Evolutionary conservation across 2,113 vertebrate species (phyloP), one percentile per base, ranked within the genome.

Genomic region (Pituophis catenifer): DNA sequence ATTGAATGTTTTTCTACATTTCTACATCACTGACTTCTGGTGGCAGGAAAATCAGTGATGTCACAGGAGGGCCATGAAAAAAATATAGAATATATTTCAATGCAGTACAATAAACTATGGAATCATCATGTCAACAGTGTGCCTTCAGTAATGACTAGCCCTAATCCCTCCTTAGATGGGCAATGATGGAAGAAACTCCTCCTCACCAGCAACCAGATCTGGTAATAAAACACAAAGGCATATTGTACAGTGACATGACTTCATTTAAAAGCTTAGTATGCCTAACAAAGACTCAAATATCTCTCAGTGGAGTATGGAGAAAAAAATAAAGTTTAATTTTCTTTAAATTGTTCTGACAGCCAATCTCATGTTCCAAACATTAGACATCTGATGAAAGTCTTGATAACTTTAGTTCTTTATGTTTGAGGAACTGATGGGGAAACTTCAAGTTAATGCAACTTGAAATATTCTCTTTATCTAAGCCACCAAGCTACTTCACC

Each of bases 271-370:
- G 91, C 95, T 96, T 93, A 96, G 50, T 90, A 10, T 15, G 54
- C 55, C 75, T 95, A 65, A 95, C 89, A 94, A 95, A 95, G 95
- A 89, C 93, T 95, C 90, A 92, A 95, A 75, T 9, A 26, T 15
- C 65, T 95, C 52, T 93, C 94, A 95, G 91, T 53, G 70, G 92
- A 93, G 65, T 92, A 94, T 0, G 90, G 5, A 94, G 81, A 26
- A 94, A 48, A 53, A 93, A 95, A 81, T 0, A 21, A 95, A 94
- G 95, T 94, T 93, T 95, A 97, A 97, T 96, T 95, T 26, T 70
- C 55, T 88, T 96, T 95, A 94, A 95, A 97, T 50, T 94, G 81
- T 91, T 94, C 92, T 93, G 94, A 95, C 95, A 96, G 95, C 90
- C 96, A 96, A 94, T 53, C 81, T 91, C 44, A 88, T 24, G n/a